Evolutionary conservation across 2,888 invertebrate species (phyloP).

Genomic region (Sepiola atlantica): DNA sequence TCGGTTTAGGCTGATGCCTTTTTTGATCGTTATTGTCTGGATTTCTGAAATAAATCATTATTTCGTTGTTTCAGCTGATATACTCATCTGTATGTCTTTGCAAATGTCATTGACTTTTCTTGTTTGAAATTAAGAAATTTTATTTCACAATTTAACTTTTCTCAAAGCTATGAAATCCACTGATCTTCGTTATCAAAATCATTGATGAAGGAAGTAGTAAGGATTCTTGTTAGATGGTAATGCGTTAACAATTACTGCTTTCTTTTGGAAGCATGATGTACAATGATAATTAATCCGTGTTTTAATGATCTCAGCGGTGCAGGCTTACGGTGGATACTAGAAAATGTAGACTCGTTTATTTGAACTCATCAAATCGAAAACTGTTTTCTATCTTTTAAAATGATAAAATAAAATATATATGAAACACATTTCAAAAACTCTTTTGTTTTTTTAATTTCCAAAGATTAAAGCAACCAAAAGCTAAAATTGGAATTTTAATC

Average conservation of each 20-base stretch:
- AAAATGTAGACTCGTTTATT: background rate
- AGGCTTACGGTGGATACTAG: background rate
- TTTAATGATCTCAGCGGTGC: no score
- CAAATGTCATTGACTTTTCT: no score
- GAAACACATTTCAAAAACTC: background rate
- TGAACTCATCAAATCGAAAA: background rate
- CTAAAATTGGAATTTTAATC: background rate
- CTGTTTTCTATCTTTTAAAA: background rate
- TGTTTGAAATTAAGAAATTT: no score
- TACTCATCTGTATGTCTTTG: no score
- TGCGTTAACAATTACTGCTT: background rate
- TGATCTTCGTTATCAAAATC: background rate
- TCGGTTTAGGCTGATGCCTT: no score
- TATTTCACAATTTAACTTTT: background rate
- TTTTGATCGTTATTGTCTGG: no score
- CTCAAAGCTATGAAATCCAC: background rate
- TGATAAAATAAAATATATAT: background rate
- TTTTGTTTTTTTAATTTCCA: background rate
- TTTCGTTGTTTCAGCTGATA: no score
- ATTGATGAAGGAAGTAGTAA: background rate
- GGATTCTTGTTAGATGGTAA: background rate
- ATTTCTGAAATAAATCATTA: no score
- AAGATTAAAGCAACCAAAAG: background rate
- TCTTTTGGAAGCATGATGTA: background rate
- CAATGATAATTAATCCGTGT: no score